Evolutionary conservation across 2,888 invertebrate genomes (phyloP), one percentile per base, ranked within the genome.

Genomic region (Aleiodes leptofemur): DNA sequence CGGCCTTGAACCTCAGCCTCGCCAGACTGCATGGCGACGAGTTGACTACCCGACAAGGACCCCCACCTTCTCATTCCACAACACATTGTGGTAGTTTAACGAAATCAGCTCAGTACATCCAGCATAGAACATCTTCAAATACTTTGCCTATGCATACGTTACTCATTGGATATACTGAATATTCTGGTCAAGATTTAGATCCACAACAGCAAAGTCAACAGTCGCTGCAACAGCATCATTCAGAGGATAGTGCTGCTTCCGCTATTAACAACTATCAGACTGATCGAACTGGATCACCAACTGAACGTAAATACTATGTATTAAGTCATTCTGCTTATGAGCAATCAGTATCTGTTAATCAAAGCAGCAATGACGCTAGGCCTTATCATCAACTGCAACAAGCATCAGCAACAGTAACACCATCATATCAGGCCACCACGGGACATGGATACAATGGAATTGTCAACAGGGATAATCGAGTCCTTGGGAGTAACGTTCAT

Each of bases 91-190:
- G 72, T 56, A 76, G 77, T 69, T 81, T 90, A 90, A 91, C 73
- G 91, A 91, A 77, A 91, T 91, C 88, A 90, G 90, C 85, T 90
- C 91, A 69, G 90, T 91, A 84, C 90, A 90, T 83, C 31, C 91
- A 80, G 55, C 82, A 81, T 73, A 74, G 75, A 48, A 38, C 78
- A 69, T 16, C 76, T 69, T 31, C 66, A 66, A 72, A 57, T 64
- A 13, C 74, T n/a, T 16, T 70, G 51, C 70, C 76, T 34, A 64
- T 72, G 38, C 79, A 77, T 34, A 74, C 57, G 31, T 66, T 76
- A 68, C 74, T 61, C 59, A 66, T 66, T 8, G 59, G 72, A 31
- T 85, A 84, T 69, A 74, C 76, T 5, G 82, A 83, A 9, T 82
- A 80, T 73, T 74, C 78, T 6, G 77, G 71, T 76, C 81, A 76